Evolutionary conservation across 1,140 invertebrate genomes (phyloP).

Genomic region (Colletes gigas): DNA sequence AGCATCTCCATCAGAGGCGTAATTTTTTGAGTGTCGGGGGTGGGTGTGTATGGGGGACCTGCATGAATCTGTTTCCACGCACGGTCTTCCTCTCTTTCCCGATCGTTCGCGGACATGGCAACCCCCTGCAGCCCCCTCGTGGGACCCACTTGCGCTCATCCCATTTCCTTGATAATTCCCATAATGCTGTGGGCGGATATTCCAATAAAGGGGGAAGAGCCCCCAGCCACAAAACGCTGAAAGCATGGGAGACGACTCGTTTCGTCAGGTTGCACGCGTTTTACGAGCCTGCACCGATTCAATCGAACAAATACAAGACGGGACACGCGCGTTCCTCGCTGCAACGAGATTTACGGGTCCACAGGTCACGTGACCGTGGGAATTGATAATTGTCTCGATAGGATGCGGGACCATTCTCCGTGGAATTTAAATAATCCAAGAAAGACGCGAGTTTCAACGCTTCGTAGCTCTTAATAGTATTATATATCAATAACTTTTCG

Average conservation of each 20-base stretch:
- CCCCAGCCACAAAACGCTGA: conserved; percentile 62
- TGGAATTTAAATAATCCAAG: not conserved
- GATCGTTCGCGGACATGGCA: conserved; percentile 44
- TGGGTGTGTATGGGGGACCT: conserved; percentile 28
- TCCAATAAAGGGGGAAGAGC: conserved; percentile 80
- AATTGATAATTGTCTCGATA: conserved; percentile 50
- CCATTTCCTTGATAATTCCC: conserved; percentile 81
- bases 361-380: conserved; percentile 46
- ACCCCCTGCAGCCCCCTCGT: conserved; percentile 58
- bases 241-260: conserved; percentile 69
- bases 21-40: not conserved
- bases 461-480: no score
- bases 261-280: conserved; percentile 71
- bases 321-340: conserved; percentile 20
- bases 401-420: conserved; percentile 49
- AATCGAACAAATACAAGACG: conserved; percentile 52
- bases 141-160: conserved; percentile 74
- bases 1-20: not conserved
- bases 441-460: not conserved
- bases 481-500: no score
- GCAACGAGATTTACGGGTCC: conserved; percentile 20
- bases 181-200: conserved; percentile 81
- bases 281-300: conserved; percentile 65
- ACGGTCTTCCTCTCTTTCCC: conserved; percentile 49
- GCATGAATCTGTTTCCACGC: conserved; percentile 45